Evolutionary conservation across 1,140 invertebrate genomes (phyloP).

Genomic region (Drosophila neocordata): DNA sequence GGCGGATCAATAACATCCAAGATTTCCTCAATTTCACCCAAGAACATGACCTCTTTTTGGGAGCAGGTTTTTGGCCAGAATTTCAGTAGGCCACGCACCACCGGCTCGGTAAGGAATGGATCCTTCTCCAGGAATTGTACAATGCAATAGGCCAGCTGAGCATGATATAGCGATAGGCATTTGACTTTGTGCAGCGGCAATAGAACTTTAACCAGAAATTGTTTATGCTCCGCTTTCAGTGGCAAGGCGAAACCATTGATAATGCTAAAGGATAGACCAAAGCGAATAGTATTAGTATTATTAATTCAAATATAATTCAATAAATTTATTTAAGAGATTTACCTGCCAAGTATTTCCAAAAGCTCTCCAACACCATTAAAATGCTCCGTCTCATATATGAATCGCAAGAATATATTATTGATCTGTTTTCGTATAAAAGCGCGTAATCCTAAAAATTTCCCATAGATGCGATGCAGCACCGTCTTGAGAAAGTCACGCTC

Average conservation of each 20-base stretch:
- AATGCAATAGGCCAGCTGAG: slow-evolving; percentile 99
- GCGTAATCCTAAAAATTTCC: slow-evolving; percentile 98
- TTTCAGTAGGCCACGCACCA: slow-evolving; percentile 97
- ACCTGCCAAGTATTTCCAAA: slow-evolving; percentile 98
- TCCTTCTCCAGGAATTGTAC: slow-evolving; percentile 99
- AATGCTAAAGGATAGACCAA: slow-evolving; percentile 88
- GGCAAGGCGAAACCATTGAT: slow-evolving; percentile 99
- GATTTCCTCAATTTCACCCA: slow-evolving; percentile 98
- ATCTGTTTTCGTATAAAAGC: slow-evolving; percentile 99
- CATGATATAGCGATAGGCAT: slow-evolving; percentile 95
- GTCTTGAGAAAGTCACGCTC: slow-evolving; percentile 99
- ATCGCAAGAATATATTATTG: slow-evolving; percentile 99
- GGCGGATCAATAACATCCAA: slow-evolving; percentile 99
- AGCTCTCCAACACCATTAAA: slow-evolving; percentile 99
- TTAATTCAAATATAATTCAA: not conserved
- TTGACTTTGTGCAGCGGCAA: slow-evolving; percentile 99
- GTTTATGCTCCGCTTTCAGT: slow-evolving; percentile 98
- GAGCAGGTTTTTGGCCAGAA: slow-evolving; percentile 99
- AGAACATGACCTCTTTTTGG: slow-evolving; percentile 99
- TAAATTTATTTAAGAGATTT: not conserved
- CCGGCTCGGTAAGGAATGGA: slow-evolving; percentile 96
- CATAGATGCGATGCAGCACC: slow-evolving; percentile 99
- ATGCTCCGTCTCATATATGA: slow-evolving; percentile 99
- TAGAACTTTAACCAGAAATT: slow-evolving; percentile 98
- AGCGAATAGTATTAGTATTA: not conserved